Evolutionary conservation across 2,888 invertebrate species (phyloP), one percentile per base, ranked within the genome.

Genomic region (Ommatoiulus sabulosus): DNA sequence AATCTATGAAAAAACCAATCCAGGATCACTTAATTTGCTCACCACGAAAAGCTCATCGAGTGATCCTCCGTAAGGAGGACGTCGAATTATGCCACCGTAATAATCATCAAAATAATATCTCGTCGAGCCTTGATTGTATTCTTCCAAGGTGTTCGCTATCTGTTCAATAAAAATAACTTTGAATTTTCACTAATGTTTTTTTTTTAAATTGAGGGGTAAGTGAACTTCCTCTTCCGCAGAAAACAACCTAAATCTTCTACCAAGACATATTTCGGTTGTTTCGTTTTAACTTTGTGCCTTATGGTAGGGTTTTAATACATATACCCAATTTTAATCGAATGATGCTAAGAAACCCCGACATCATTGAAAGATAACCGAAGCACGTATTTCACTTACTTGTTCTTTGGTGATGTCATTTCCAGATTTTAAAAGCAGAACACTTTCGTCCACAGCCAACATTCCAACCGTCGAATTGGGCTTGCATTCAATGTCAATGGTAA

Each of bases 351-450:
- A 48, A 48, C 12, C 48, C 7, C 7, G 8, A 48, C 1, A 44
- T 44, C 2, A 35, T 2, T 35, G 35, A 35, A 35, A 35, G 35
- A 35, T 2, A 35, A 35, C 35, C 35, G 35, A 35, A 35, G 35
- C 35, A 35, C 35, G 35, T 35, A 35, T 35, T 35, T 35, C 44
- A 85, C 85, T 43, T 87, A 44, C 87, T 5, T 52, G 1, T 48
- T n/a, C 7, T 87, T 87, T 35, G 52, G 87, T 87, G 35, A 87
- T 87, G 24, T 87, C 87, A 44, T 87, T 87, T 48, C 87, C 35
- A 52, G 48, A 17, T 3, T 17, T 46, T 3, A 44, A 20, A 15
- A 48, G 48, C 10, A 52, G 87, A 48, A 87, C 52, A 52, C 52
- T 87, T 87, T 87, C 20, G 24, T 87, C 87, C 20, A 87, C 52